A percentile compares a stretch with the other conserved stretches of the same genome.
Conservation (phyloP, 1,140 invertebrate species). For the Cydia fagiglandana region DNA sequence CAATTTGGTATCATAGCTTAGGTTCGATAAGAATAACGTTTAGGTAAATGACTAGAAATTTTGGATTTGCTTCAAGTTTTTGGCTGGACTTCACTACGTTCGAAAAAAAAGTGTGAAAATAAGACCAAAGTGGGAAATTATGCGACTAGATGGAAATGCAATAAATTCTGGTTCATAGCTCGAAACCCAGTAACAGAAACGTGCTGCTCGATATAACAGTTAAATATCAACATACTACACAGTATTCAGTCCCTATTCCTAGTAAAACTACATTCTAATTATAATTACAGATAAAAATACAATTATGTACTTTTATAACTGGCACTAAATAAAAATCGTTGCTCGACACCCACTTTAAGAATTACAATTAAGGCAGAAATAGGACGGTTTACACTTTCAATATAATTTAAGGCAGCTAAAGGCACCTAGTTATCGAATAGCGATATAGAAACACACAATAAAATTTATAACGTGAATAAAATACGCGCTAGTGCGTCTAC, state of each 20-base stretch:
- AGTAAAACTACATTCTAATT: slow-evolving; percentile 9
- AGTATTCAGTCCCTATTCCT: not conserved
- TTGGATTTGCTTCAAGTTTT: slow-evolving; percentile 67
- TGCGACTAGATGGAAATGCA: slow-evolving; percentile 77
- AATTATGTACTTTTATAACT: slow-evolving; percentile 61
- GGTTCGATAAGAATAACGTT: slow-evolving; percentile 54
- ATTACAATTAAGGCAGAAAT: slow-evolving; percentile 59
- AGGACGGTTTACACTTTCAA: slow-evolving; percentile 63
- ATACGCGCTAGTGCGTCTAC: slow-evolving; percentile 42
- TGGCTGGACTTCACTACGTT: slow-evolving; percentile 47
- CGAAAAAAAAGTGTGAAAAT: slow-evolving; percentile 26
- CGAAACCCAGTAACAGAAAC: slow-evolving; percentile 35
- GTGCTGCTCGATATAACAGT: slow-evolving; percentile 11
- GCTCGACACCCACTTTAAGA: slow-evolving; percentile 56
- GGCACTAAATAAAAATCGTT: slow-evolving; percentile 71
- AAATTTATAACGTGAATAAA: slow-evolving; percentile 26
- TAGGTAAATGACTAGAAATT: slow-evolving; percentile 75
- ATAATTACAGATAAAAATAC: slow-evolving; percentile 33
- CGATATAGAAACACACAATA: slow-evolving; percentile 33
- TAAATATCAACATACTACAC: slow-evolving; percentile 15
- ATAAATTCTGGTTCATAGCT: slow-evolving; percentile 36
- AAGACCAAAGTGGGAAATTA: slow-evolving; percentile 33
- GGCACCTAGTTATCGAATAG: slow-evolving; percentile 54
- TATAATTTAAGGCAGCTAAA: slow-evolving; percentile 66
- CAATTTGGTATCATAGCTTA: slow-evolving; percentile 67